Conservation (phyloP, 1,140 invertebrate genomes). For the Leptestheria dahalacensis region DNA sequence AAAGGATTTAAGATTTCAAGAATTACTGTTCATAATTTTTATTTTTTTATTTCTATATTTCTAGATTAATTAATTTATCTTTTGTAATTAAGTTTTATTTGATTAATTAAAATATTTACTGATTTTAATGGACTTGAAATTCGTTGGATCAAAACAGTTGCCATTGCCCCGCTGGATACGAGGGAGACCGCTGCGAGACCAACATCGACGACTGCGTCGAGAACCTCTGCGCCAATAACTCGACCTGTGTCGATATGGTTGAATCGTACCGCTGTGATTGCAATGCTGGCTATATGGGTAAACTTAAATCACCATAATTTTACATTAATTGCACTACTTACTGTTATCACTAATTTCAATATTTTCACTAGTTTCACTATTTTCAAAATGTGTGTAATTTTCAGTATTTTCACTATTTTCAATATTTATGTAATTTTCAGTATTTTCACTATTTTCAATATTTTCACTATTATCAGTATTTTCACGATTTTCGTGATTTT, state of each 20-base stretch:
- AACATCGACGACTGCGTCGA: conserved; percentile 76
- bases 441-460: too few species aligned
- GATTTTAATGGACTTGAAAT: conserved; percentile 22
- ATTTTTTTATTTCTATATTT: not conserved
- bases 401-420: too few species aligned
- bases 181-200: conserved; percentile 76
- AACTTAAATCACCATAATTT: not conserved
- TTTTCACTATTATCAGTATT: too few species aligned
- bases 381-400: too few species aligned
- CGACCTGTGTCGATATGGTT: conserved; percentile 70
- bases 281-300: conserved; percentile 63
- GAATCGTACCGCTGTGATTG: conserved; percentile 73
- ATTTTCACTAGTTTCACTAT: too few species aligned
- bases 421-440: too few species aligned
- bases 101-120: conserved; percentile 4
- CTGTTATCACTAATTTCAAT: too few species aligned
- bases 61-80: not conserved
- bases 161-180: conserved; percentile 69
- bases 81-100: not conserved
- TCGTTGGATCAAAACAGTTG: conserved; percentile 40
- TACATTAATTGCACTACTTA: too few species aligned
- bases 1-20: too few species aligned
- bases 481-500: too few species aligned
- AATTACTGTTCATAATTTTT: too few species aligned
- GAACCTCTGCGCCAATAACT: conserved; percentile 77